Base-by-base conservation (phyloP, 2,888 invertebrate genomes). In the Chymomyza procnemis region DNA sequence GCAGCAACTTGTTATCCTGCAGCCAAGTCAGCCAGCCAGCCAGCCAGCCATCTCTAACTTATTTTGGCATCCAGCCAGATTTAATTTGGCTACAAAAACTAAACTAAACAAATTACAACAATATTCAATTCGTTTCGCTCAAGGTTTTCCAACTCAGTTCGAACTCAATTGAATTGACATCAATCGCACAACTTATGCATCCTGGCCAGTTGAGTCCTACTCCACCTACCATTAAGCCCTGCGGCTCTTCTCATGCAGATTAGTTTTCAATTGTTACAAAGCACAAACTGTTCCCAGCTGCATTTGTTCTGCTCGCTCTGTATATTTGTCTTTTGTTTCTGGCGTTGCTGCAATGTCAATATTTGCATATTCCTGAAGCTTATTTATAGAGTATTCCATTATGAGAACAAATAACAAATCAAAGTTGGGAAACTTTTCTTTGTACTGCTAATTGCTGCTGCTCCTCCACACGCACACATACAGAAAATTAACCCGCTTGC, bases 281-380 rank as follows among this genome's bases (percentile, higher is more conserved):
- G 73, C n/a, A 69, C 67, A 62, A 59, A 67, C 64, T 30, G 22
- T 18, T 18, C 6, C 6, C 0, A 41, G 12, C 12, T 41, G 22
- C 30, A 47, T 61, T 56, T 56, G 47, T 55, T 1, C 3, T 48
- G 61, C 71, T 82, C 75, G n/a, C n/a, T n/a, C n/a, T n/a, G n/a
- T 78, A 69, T 83, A 81, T 83, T 73, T 65, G 68, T 21, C 64
- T 64, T n/a, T 50, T 18, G 50, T 19, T 50, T 16, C 47, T 50
- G 50, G 50, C n/a, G 50, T 12, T 41, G 34, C 9, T 41, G 34
- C 34, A 41, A 41, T 41, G 34, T 12, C 34, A 41, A 41, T 41
- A 41, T 41, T 41, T 41, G 34, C 34, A 41, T 41, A 41, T 12
- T 9, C 34, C 34, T 12, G 34, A 41, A 12, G 34, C 34, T 41